These are phyloP conservation scores for Axis porcinus DNA, from an alignment of 2,113 vertebrate species.

Conservation along the genomic window DNA sequence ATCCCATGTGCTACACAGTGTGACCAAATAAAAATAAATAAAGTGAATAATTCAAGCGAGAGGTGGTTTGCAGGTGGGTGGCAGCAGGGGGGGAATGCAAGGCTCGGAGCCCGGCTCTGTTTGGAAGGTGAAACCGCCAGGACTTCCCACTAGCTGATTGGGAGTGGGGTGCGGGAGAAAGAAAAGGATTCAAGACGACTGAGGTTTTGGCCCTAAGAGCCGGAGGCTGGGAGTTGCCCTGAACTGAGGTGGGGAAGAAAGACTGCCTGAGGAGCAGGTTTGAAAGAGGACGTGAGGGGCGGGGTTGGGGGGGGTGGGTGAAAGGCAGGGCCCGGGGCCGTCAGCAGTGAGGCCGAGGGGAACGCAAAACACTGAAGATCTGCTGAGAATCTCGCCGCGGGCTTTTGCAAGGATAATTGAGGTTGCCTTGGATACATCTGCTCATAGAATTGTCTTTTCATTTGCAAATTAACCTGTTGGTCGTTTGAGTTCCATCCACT, in stretches of 20 bases:
- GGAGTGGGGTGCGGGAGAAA: background rate
- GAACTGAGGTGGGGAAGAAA: background rate
- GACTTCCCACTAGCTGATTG: background rate
- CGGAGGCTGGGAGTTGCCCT: background rate
- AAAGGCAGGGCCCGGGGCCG: background rate
- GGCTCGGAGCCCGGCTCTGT: background rate
- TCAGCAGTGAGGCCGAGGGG: background rate
- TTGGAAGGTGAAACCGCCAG: slow-evolving; percentile 1
- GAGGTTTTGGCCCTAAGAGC: background rate
- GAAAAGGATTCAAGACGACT: background rate
- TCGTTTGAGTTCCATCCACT: background rate
- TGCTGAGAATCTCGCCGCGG: background rate
- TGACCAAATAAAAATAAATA: background rate
- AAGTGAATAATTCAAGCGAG: background rate
- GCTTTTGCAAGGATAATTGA: background rate
- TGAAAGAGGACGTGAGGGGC: background rate
- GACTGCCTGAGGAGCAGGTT: background rate
- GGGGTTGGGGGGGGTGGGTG: no score
- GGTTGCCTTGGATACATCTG: background rate
- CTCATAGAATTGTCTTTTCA: background rate
- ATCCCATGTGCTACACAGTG: background rate
- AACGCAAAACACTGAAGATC: background rate
- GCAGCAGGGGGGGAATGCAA: background rate
- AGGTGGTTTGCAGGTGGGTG: background rate
- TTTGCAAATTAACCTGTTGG: background rate